Base-by-base conservation (phyloP, 2,113 vertebrate genomes). In the Strigops habroptila region DNA sequence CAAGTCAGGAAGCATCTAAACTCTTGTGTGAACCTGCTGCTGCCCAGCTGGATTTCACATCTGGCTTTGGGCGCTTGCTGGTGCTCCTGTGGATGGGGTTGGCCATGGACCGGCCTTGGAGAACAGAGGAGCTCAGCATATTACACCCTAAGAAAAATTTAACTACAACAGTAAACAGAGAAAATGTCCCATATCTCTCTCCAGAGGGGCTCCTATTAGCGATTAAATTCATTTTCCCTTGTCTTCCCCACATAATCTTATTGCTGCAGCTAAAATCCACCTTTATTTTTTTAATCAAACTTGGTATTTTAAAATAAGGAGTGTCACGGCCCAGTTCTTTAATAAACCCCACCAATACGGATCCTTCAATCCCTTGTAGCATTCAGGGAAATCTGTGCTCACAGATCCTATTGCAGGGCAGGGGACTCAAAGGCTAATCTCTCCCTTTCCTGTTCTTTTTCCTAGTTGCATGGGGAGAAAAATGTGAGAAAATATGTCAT, bases 401-500 rank as follows among this genome's bases (percentile, higher is more conserved):
- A 75, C 74, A 93, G 76, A 93, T 90, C 59, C 53, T 55, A 6
- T 60, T 78, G 73, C 88, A 91, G 91, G 80, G 80, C 80, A 94
- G 65, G 60, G 57, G 63, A 91, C 10, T 43, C 57, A 82, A 80
- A 70, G 43, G 59, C 90, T 93, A 76, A 90, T 93, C 82, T 96
- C 53, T 41, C 43, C 71, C 14, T 77, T 4, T 23, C 14, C 76
- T 74, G 65, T 18, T 83, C 85, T 85, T 91, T 91, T 91, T 83
- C 82, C 46, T 64, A 71, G 43, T 37, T 67, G 39, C 90, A 51
- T 23, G 3, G 35, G 73, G 75, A 67, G 73, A 90, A 95, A 96
- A 92, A 93, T 51, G 52, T 81, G 81, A 82, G 80, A 93, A 97
- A 94, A 88, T 59, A 69, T 22, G 27, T 90, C 92, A 88, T 87